Evolutionary conservation across 2,797 vertebrate species (phyloP), one percentile per base, ranked within the genome.

Genomic region (Sebastes variabilis): DNA sequence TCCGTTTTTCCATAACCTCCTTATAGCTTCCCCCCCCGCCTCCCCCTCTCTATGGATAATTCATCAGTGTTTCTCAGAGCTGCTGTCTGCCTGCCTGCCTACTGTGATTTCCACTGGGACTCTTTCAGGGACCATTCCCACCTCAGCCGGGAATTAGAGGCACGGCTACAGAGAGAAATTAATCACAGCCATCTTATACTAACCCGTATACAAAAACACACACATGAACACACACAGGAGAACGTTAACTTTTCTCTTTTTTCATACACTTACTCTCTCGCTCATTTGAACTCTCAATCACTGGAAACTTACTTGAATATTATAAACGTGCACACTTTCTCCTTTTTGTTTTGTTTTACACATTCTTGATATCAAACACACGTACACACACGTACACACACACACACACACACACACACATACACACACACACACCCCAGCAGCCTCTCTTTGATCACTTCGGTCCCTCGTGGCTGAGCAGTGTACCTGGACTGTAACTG

Each of bases 71-170:
- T 95, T 92, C 92, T 93, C 91, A 89, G 90, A 88, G 89, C 88
- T 83, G 87, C 90, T 89, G 93, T 90, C 92, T 91, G 88, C 86
- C 84, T 87, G 85, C 87, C 88, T 94, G 91, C 92, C 88, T 89
- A 61, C 87, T 85, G 88, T 95, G 93, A 95, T 95, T 96, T 96
- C 95, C 94, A 95, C 92, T 60, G 94, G 95, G 95, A 96, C 90
- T 85, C 79, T 92, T 95, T 93, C 86, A 89, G 92, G 89, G 92
- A 91, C 91, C 87, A 90, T 92, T 93, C 93, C 88, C 84, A 90
- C 84, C 90, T 93, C 92, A 87, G 81, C 67, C 55, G 92, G 94
- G 94, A 95, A 94, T 95, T 93, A 93, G 88, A 94, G 90, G 60
- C 85, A 83, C 69, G 49, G 87, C 89, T 92, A 90, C 79, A 64